phyloP scores from a whole-genome alignment of 2,888 invertebrate species.

The Lasioglossum malachurum region DNA sequence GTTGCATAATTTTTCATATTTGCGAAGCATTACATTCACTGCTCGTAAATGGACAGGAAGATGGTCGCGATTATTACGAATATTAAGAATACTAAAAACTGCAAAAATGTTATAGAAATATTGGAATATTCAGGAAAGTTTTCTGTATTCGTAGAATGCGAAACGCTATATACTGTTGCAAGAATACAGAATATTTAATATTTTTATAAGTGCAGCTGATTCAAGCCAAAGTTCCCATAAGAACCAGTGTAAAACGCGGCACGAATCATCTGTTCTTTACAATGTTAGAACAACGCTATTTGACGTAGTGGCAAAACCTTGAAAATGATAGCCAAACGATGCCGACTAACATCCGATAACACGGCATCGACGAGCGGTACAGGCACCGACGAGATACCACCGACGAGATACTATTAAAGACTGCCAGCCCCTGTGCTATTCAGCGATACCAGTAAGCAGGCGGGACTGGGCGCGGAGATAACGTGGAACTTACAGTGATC shows the following conservation, averaged over 20 bases:
- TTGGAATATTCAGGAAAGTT: neutral
- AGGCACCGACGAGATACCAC: too few relatives aligned
- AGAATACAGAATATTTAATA: neutral
- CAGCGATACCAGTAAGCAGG: too few relatives aligned
- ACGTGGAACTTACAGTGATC: too few relatives aligned
- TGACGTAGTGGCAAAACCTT: neutral
- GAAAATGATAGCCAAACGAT: neutral
- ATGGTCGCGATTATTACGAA: neutral
- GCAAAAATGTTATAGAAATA: neutral
- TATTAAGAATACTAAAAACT: neutral
- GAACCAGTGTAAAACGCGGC: neutral
- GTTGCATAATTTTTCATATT: neutral
- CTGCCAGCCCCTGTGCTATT: too few relatives aligned
- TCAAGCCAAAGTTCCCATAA: neutral
- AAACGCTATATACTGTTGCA: neutral
- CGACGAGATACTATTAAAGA: too few relatives aligned
- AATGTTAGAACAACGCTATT: neutral
- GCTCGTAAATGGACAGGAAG: neutral
- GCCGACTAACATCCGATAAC: neutral
- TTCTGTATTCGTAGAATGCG: neutral
- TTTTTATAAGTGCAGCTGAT: neutral
- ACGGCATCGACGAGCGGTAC: neutral
- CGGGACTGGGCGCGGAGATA: too few relatives aligned
- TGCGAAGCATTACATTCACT: neutral
- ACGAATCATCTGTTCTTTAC: neutral